phyloP scores from a whole-genome alignment of 2,888 invertebrate genomes.

The Pachymerium ferrugineum region DNA sequence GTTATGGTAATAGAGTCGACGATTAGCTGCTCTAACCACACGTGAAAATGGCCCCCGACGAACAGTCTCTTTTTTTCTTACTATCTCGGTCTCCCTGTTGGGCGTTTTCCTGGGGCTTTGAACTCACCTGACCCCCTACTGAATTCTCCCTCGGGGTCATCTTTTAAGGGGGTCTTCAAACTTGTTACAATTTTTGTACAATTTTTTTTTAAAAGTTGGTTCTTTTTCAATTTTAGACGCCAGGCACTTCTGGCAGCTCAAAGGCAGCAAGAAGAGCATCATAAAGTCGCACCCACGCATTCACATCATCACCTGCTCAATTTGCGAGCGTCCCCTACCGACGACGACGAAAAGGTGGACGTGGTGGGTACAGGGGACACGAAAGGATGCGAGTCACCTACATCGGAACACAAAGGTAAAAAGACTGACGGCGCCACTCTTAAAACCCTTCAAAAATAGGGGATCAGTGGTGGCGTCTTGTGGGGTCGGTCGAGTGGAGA shows the following conservation, averaged over 20 bases:
- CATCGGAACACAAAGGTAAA: conserved; percentile 35
- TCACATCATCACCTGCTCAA: conserved; percentile 29
- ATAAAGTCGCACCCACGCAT: conserved; percentile 46
- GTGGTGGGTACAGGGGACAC: conserved; percentile 35
- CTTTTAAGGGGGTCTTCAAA: no score
- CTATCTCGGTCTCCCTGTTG: no score
- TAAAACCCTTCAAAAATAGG: no score
- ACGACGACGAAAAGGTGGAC: conserved; percentile 37
- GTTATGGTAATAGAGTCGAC: conserved; percentile 28
- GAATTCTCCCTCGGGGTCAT: background rate
- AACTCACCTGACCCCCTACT: conserved; percentile 17
- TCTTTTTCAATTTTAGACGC: conserved; percentile 52
- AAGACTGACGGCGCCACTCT: no score
- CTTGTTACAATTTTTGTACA: background rate
- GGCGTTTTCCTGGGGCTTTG: background rate
- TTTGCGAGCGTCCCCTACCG: conserved; percentile 28
- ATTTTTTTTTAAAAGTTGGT: background rate
- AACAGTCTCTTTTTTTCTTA: no score
- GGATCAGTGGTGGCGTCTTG: background rate
- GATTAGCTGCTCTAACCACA: conserved; percentile 29
- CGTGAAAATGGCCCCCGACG: conserved; percentile 11
- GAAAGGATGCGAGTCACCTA: conserved; percentile 34
- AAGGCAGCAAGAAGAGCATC: conserved; percentile 47
- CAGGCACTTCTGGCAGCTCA: conserved; percentile 60
- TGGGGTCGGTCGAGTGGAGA: conserved; percentile 9